Evolutionary conservation across 2,797 vertebrate species (phyloP).

Genomic region (Falco novaeseelandiae): DNA sequence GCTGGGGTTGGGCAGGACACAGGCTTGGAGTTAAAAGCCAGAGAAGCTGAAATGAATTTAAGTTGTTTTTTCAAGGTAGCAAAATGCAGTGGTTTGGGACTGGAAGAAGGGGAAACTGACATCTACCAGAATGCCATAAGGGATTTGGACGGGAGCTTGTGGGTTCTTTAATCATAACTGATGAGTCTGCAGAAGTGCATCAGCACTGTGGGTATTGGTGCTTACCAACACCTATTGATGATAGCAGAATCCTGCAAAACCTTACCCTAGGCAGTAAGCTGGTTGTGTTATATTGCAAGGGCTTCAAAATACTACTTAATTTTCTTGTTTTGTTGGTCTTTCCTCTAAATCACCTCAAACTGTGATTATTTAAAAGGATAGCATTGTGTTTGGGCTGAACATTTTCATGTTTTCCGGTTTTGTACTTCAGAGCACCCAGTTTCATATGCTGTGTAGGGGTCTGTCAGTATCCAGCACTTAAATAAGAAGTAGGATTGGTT

Average conservation of each 20-base stretch:
- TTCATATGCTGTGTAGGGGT: background rate
- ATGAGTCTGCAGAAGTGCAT: background rate
- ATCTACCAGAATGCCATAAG: background rate
- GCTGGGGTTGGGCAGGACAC: background rate
- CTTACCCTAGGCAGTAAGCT: background rate
- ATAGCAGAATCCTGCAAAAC: background rate
- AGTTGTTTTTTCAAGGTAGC: background rate
- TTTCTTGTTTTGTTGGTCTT: background rate
- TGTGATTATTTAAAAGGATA: background rate
- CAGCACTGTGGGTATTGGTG: accelerated
- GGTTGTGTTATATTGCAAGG: background rate
- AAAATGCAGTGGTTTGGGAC: background rate
- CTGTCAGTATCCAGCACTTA: background rate
- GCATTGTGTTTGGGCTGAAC: background rate
- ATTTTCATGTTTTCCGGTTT: background rate
- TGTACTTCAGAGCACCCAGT: background rate
- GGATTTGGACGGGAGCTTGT: background rate
- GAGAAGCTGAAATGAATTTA: background rate
- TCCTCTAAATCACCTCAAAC: background rate
- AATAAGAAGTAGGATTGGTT: background rate
- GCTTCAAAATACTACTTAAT: background rate
- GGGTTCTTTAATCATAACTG: background rate
- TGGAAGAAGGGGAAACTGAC: background rate
- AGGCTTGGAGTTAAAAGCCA: background rate
- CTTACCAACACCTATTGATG: accelerated